A percentile compares a stretch with the other conserved stretches of the same genome.
Evolutionary conservation across 1,140 invertebrate genomes (phyloP).

Genomic region (Cylas formicarius): DNA sequence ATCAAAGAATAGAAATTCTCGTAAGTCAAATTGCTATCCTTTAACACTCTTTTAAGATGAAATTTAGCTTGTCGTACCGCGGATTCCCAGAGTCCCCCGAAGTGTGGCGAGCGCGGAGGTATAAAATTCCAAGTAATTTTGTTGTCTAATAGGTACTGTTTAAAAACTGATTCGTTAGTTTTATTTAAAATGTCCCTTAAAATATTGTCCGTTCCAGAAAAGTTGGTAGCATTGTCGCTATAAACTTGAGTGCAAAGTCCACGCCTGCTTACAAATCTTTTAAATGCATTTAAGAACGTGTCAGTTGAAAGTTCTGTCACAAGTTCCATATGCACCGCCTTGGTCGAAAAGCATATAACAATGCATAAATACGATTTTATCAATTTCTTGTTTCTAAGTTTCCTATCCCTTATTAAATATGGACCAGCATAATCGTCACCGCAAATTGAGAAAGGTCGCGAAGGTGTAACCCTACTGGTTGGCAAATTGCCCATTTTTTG

Average conservation of each 20-base stretch:
- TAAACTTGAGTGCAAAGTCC: conserved; percentile 25
- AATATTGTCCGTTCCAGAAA: conserved; percentile 26
- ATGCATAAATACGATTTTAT: conserved; percentile 6
- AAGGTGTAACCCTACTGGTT: conserved; percentile 17
- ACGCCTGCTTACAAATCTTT: conserved; percentile 30
- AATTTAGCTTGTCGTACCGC: conserved; percentile 13
- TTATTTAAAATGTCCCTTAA: too few relatives aligned
- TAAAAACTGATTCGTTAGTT: too few relatives aligned
- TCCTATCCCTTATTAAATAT: conserved; percentile 27
- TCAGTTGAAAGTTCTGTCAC: conserved; percentile 21
- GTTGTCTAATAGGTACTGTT: too few relatives aligned
- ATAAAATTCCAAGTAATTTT: conserved; percentile 22
- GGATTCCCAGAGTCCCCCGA: conserved; percentile 19
- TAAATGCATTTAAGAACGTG: conserved; percentile 32
- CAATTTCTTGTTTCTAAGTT: not conserved
- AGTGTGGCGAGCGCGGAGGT: conserved; percentile 15
- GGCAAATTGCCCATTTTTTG: conserved; percentile 32
- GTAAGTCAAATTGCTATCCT: conserved; percentile 7
- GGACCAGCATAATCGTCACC: conserved; percentile 37
- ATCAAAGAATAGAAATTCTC: conserved; percentile 13
- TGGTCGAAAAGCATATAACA: conserved; percentile 18
- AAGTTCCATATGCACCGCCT: conserved; percentile 19
- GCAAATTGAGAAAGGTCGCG: conserved; percentile 26
- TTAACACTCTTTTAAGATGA: conserved; percentile 8
- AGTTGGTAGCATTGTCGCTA: conserved; percentile 32